Conservation (phyloP, 2,888 invertebrate genomes). For the Catocala sponsa region DNA sequence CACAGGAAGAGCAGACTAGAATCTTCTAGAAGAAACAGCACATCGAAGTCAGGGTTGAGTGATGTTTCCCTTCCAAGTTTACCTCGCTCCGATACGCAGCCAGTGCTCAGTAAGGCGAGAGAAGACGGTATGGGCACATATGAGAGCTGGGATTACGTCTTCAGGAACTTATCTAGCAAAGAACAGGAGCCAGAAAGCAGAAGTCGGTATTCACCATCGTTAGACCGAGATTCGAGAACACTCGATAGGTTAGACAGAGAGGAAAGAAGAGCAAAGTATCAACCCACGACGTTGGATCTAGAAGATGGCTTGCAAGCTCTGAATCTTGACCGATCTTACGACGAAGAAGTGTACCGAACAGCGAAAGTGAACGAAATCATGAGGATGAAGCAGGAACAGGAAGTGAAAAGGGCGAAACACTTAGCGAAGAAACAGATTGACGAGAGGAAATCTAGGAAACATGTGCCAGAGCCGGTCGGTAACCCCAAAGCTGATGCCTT, state of each 20-base stretch:
- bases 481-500: slow-evolving; percentile 77
- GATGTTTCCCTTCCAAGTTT: slow-evolving; percentile 78
- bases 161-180: slow-evolving; percentile 92
- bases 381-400: slow-evolving; percentile 79
- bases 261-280: slow-evolving; percentile 80
- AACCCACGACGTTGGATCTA: slow-evolving; percentile 84
- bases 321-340: slow-evolving; percentile 80
- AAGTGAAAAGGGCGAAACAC: slow-evolving; percentile 72
- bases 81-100: slow-evolving; percentile 83
- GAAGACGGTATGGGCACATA: slow-evolving; percentile 91
- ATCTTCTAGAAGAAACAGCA: slow-evolving; percentile 72
- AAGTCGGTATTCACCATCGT: slow-evolving; percentile 88
- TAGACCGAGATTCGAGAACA: slow-evolving; percentile 81
- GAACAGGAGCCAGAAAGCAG: slow-evolving; percentile 91
- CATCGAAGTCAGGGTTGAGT: slow-evolving; percentile 78
- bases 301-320: slow-evolving; percentile 88
- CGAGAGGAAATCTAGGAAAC: slow-evolving; percentile 68
- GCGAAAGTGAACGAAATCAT: slow-evolving; percentile 86
- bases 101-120: slow-evolving; percentile 83
- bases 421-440: slow-evolving; percentile 70
- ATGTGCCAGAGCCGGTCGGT: slow-evolving; percentile 72
- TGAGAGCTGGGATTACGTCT: slow-evolving; percentile 94
- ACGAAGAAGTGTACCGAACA: slow-evolving; percentile 79
- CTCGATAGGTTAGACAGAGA: slow-evolving; percentile 79
- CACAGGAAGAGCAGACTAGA: slow-evolving; percentile 67